Base-by-base conservation (phyloP, 1,140 invertebrate species). In the Neodiprion pinetum region DNA sequence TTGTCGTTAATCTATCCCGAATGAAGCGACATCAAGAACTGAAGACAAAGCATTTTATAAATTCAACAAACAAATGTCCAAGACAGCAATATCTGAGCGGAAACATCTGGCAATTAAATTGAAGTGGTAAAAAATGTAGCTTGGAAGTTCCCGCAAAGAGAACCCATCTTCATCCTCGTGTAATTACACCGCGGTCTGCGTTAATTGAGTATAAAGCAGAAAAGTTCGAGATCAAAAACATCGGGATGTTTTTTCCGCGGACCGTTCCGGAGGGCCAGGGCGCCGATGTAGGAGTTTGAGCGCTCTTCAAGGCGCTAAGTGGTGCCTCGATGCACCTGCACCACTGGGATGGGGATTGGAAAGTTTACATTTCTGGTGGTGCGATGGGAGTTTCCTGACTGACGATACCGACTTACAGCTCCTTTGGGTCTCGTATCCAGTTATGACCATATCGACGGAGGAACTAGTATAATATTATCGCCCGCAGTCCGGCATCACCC, bases 291-390 rank as follows among this genome's bases (percentile, higher is more conserved):
- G 11, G 53, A 12, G 53, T 61, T 53, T 61, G 11, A 61, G 53
- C 11, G 9, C 9, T 61, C 53, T 40, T 40, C 11, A 17, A 61
- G 53, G n/a, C 53, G 53, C n/a, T 61, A 61, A 61, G 53, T 61
- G 53, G 53, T 61, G n/a, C 53, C 53, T 61, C 53, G n/a, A 61
- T 61, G 53, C 8, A 61, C 53, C 53, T 61, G 53, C 53, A 61
- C 8, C 53, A 3, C 11, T n/a, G 3, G 11, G 11, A 61, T 4
- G 53, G n/a, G 53, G 53, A 9, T 61, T 61, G 53, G 53, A 61
- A 61, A 61, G 53, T 61, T 61, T 61, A 14, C 53, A 61, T 61
- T 61, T 14, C 53, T 17, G 53, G 11, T 12, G 53, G 53, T 61
- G 53, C 28, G 28, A 40, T 40, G 28, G 28, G 53, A 61, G n/a